Evolutionary conservation across 2,113 vertebrate species (phyloP).

Genomic region (Prochilodus magdalenae): DNA sequence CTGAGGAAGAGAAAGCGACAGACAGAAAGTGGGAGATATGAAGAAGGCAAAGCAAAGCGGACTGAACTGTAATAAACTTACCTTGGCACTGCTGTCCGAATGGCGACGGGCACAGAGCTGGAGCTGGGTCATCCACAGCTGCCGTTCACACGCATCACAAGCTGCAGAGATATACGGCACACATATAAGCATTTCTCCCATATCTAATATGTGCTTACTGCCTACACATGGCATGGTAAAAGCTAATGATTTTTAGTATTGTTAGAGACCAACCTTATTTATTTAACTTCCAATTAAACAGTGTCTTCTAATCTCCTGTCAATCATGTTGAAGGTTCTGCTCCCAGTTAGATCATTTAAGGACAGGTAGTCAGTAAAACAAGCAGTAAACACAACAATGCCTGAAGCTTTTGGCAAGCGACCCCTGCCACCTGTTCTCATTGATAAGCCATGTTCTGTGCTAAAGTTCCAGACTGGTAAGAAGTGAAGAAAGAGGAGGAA

Average conservation of each 20-base stretch:
- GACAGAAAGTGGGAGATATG: conserved; percentile 7
- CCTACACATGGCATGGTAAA: neutral
- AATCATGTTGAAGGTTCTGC: too few species aligned
- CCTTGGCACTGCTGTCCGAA: conserved; percentile 86
- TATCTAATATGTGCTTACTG: neutral
- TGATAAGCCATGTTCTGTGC: too few species aligned
- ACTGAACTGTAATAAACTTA: conserved; percentile 59
- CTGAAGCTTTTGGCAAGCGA: too few species aligned
- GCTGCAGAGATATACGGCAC: conserved; percentile 69
- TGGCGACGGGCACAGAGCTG: conserved; percentile 87
- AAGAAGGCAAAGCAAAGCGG: neutral
- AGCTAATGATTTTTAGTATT: neutral
- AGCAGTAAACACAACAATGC: too few species aligned
- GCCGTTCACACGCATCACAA: conserved; percentile 85
- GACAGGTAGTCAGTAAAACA: too few species aligned
- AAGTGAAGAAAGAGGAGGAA: too few species aligned
- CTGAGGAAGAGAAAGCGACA: neutral
- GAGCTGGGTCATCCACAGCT: conserved; percentile 92
- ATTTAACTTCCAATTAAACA: too few species aligned
- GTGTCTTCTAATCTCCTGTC: too few species aligned
- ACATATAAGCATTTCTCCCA: conserved; percentile 4
- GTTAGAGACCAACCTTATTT: too few species aligned
- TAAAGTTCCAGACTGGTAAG: too few species aligned
- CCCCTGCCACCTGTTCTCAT: too few species aligned
- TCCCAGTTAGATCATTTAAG: too few species aligned